Evolutionary conservation across 2,797 vertebrate species (phyloP).

Genomic region (Lagorchestes hirsutus): DNA sequence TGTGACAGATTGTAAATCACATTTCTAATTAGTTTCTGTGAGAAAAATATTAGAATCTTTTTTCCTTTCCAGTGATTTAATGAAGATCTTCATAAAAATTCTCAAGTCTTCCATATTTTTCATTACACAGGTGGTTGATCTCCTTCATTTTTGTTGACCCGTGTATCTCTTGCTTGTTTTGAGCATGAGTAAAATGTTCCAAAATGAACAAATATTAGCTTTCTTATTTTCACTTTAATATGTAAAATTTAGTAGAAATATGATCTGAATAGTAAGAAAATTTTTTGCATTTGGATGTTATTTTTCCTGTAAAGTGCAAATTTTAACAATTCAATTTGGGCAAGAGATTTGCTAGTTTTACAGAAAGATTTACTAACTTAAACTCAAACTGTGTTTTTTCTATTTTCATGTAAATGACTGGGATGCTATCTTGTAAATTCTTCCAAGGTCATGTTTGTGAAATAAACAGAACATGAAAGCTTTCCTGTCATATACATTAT

Average conservation of each 20-base stretch:
- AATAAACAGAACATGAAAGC: constrained; percentile 83
- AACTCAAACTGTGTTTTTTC: constrained; percentile 84
- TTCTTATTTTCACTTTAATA: constrained; percentile 77
- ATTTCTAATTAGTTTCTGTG: constrained; percentile 69
- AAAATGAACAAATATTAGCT: constrained; percentile 73
- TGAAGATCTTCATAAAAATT: constrained; percentile 81
- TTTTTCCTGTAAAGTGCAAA: constrained; percentile 82
- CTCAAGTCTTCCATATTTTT: constrained; percentile 88
- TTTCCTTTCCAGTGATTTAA: constrained; percentile 77
- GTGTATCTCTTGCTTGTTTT: constrained; percentile 75
- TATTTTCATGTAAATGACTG: constrained; percentile 85
- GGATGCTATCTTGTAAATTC: constrained; percentile 85
- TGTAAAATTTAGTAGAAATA: constrained; percentile 67
- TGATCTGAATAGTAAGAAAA: constrained; percentile 75
- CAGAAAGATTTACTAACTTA: constrained; percentile 86
- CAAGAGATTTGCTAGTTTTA: constrained; percentile 87
- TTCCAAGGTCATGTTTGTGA: constrained; percentile 84
- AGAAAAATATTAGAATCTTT: constrained; percentile 78
- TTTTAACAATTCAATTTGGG: constrained; percentile 82
- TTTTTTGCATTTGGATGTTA: constrained; percentile 80
- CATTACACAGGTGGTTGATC: constrained; percentile 75
- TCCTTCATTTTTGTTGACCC: constrained; percentile 78
- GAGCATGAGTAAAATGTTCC: constrained; percentile 79
- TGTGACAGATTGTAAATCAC: background rate
- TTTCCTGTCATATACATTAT: constrained; percentile 87